Base-by-base conservation (phyloP, 2,113 vertebrate genomes). In the Hyaena hyaena region DNA sequence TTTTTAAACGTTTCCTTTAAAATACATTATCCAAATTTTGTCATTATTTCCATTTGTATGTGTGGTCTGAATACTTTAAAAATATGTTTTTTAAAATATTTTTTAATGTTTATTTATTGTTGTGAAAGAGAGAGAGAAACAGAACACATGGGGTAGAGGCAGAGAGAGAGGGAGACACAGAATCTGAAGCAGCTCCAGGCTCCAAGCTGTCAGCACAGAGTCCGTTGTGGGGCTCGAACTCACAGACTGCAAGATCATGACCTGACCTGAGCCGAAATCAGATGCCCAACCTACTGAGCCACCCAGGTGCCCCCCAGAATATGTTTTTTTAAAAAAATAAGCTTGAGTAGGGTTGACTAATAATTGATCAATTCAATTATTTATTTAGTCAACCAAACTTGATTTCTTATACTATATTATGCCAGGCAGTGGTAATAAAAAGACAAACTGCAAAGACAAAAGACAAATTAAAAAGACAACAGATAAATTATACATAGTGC, bases 71-170 rank as follows among this genome's bases (percentile, higher is more conserved):
- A 7, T 63, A 63, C 23, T 55, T 19, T 19, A 0, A 2, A 55
- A 55, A 55, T 16, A 58, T 58, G 6, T 19, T 61, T 61, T 39
- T 39, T 39, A 39, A 39, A 23, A 61, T 61, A 50, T 55, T 55
- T 58, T 23, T 24, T 61, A 61, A 61, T 61, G 21, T 8, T 61
- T 61, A 61, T 61, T 61, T 23, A 61, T 61, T 61, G 23, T 23
- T 61, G 19, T 61, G 19, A 23, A 61, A 61, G 58, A 61, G 58
- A 61, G 55, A 19, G 21, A 61, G 58, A 61, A 61, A 61, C 58
- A 61, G 58, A 61, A 21, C 8, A 19, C 4, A 1, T 61, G 0
- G 58, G 21, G 0, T 6, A 8, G 7, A 21, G 7, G 21, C 58
- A 23, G 58, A 61, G 21, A 61, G 21, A 61, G 58, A 61, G 58